phyloP scores from a whole-genome alignment of 2,113 vertebrate genomes.

The Arenaria interpres region DNA sequence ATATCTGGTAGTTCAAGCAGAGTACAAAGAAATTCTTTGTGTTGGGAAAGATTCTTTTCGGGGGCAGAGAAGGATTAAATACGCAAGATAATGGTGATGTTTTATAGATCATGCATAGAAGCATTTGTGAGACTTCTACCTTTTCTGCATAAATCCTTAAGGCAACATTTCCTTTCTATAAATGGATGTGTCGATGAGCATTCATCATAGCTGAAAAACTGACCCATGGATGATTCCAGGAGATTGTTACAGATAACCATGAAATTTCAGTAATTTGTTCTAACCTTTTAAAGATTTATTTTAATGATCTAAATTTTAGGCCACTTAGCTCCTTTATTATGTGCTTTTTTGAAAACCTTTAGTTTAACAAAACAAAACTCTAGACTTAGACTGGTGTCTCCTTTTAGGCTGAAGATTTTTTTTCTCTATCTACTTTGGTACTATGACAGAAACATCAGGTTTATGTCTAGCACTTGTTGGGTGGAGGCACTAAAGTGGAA shows the following conservation, averaged over 20 bases:
- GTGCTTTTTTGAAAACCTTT: accelerated
- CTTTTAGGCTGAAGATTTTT: not conserved
- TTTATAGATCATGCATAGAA: not conserved
- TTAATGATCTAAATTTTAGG: not conserved
- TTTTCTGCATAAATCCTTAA: not conserved
- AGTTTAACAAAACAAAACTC: not conserved
- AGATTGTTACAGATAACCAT: not conserved
- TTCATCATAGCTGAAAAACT: not conserved
- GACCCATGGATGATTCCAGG: not conserved
- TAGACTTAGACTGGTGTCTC: not conserved
- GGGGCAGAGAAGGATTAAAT: not conserved
- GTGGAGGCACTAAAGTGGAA: not conserved
- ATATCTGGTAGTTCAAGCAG: not conserved
- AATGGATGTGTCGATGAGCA: not conserved
- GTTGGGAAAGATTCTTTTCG: not conserved
- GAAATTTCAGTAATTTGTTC: not conserved
- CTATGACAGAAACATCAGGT: not conserved
- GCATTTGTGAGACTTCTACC: not conserved
- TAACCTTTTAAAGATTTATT: not conserved
- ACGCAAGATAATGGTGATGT: not conserved
- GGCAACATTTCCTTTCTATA: not conserved
- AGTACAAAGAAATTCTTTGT: constrained; percentile 26
- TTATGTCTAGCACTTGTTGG: not conserved
- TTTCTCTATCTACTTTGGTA: not conserved
- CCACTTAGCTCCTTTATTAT: not conserved